Base-by-base conservation (phyloP, 2,797 vertebrate genomes). In the Sebastiscus tertius region DNA sequence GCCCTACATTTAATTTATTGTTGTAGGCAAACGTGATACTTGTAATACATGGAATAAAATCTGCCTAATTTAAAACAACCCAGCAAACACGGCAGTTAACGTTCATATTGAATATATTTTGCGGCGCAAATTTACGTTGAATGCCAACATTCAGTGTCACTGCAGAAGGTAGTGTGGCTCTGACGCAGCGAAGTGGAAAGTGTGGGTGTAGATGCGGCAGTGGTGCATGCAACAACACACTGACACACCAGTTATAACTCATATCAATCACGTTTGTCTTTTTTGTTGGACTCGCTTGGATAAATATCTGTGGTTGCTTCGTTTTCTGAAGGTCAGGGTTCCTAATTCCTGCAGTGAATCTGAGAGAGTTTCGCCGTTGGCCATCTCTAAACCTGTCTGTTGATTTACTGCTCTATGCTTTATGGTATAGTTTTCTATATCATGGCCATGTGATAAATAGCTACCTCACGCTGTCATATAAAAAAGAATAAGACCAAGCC, bases 371-470 rank as follows among this genome's bases (percentile, higher is more conserved):
- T 39, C 27, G 56, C 81, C 63, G 77, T 61, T 39, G 63, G 61
- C 71, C 70, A 33, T 68, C 85, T 79, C 69, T 73, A 72, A 81
- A 83, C 62, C 77, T 72, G 33, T 66, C 74, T 14, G 24, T 65
- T 79, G 84, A 89, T 92, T 88, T 80, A 88, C 78, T 8, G 64
- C 87, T 81, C 77, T 55, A 1, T 52, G 77, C 68, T 83, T 87
- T 79, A 88, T 68, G 56, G 71, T 77, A 61, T 54, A 52, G 70
- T 39, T 73, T 80, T 69, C 84, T 81, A 56, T 80, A 60, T 89
- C 64, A 82, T 46, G 69, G 71, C n/a, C 29, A 4, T 8, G 61
- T 87, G 82, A 93, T 87, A 72, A 89, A 93, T 64, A 36, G 54
- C 58, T 11, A 46, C 69, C 74, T 70, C 58, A n/a, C 3, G 56